These are phyloP conservation scores for Peromyscus nudipes DNA, from an alignment of 2,797 vertebrate species.

Conservation along the genomic window DNA sequence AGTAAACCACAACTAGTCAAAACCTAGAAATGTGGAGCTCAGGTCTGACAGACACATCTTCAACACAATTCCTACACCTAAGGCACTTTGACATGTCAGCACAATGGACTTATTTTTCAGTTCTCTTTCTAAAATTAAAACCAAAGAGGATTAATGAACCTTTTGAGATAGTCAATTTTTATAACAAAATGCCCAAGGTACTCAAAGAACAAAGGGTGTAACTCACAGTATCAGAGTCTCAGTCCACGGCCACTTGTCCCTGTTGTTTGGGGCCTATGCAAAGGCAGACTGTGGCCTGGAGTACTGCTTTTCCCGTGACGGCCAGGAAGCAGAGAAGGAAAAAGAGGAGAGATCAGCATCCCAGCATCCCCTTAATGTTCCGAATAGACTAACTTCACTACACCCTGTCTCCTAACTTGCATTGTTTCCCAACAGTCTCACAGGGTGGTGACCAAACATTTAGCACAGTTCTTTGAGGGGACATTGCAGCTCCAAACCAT, in stretches of 20 bases:
- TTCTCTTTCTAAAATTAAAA: conserved; percentile 37
- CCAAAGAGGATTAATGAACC: background rate
- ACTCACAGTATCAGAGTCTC: background rate
- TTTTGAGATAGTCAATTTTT: background rate
- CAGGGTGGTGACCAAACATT: background rate
- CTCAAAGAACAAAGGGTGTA: background rate
- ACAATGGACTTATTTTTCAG: background rate
- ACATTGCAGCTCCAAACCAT: background rate
- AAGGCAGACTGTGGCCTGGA: background rate
- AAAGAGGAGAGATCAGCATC: too few relatives aligned
- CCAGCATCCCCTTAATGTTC: background rate
- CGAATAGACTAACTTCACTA: background rate
- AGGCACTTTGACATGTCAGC: background rate
- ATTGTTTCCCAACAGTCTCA: background rate
- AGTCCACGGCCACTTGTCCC: background rate
- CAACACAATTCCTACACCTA: background rate
- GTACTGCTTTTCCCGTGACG: background rate
- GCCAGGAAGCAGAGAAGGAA: background rate
- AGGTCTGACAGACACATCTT: background rate
- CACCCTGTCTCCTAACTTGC: background rate
- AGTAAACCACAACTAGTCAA: background rate
- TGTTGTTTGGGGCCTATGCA: background rate
- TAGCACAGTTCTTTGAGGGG: background rate
- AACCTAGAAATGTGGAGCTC: too few relatives aligned
- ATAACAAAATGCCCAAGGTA: background rate